These are phyloP conservation scores for Amblyjoppa fuscipennis DNA, from an alignment of 2,888 invertebrate genomes.

Conservation along the genomic window DNA sequence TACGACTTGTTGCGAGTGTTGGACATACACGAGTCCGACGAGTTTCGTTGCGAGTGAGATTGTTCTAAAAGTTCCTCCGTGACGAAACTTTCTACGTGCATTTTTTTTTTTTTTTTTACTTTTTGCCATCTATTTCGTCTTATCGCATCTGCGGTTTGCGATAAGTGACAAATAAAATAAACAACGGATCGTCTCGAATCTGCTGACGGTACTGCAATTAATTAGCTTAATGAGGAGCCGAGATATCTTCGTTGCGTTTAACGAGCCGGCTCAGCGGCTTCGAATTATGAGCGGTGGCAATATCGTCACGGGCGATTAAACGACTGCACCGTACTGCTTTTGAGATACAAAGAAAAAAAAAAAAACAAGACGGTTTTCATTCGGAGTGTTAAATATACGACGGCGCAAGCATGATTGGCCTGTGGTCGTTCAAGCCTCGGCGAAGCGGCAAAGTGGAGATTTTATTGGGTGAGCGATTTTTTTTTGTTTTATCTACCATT, in stretches of 20 bases:
- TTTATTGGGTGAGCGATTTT: conserved; percentile 88
- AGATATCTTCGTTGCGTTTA: neutral
- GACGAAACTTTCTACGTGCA: neutral
- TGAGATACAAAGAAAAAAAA: neutral
- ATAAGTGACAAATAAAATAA: neutral
- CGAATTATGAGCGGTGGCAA: neutral
- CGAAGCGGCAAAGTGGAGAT: conserved; percentile 90
- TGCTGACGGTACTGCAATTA: conserved; percentile 29
- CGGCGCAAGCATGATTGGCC: conserved; percentile 86
- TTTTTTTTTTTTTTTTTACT: neutral
- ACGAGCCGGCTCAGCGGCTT: conserved; percentile 23
- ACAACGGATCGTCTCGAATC: conserved; percentile 20
- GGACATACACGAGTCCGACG: neutral
- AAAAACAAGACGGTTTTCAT: neutral
- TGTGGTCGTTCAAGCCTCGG: conserved; percentile 88
- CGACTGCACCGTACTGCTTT: conserved; percentile 15
- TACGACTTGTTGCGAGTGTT: neutral
- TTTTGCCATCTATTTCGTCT: neutral
- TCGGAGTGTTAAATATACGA: conserved; percentile 35
- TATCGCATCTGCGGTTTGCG: conserved; percentile 4
- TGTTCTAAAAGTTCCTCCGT: neutral
- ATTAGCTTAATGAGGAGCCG: conserved; percentile 41
- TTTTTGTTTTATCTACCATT: neutral
- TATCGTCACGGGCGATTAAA: conserved; percentile 39
- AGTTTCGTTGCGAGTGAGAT: neutral